A percentile compares a stretch with the other conserved stretches of the same genome.
phyloP scores from a whole-genome alignment of 2,888 invertebrate genomes.

The Chironomus riparius region DNA sequence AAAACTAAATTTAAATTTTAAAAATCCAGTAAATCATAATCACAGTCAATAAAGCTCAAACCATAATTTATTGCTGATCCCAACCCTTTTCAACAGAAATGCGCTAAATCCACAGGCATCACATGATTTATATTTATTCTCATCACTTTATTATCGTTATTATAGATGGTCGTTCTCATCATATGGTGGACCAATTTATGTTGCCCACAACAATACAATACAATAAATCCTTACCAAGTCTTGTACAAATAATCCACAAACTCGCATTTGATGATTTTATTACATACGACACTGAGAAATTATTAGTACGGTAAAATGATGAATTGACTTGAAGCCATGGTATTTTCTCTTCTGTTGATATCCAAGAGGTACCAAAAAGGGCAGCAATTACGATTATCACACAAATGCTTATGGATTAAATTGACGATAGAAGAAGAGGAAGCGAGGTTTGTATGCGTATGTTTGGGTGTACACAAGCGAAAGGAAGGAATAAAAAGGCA shows the following conservation, averaged over 20 bases:
- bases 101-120: too few relatives aligned
- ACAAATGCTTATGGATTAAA: slow-evolving; percentile 36
- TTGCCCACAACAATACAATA: too few relatives aligned
- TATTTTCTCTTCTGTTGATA: slow-evolving; percentile 78
- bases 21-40: too few relatives aligned
- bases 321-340: slow-evolving; percentile 64
- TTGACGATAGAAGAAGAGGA: background rate
- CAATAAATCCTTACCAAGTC: slow-evolving; percentile 35
- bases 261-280: slow-evolving; percentile 43
- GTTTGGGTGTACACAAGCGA: background rate
- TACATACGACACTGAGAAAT: slow-evolving; percentile 39
- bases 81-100: too few relatives aligned
- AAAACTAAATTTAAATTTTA: too few relatives aligned
- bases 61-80: too few relatives aligned
- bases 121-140: too few relatives aligned
- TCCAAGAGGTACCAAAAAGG: slow-evolving; percentile 58
- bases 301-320: slow-evolving; percentile 41
- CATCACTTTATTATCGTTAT: too few relatives aligned
- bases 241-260: slow-evolving; percentile 41
- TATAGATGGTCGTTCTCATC: too few relatives aligned
- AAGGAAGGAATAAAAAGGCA: background rate
- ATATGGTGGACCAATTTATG: too few relatives aligned
- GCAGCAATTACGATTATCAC: slow-evolving; percentile 43
- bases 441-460: background rate
- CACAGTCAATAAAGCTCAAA: too few relatives aligned